Evolutionary conservation across 2,113 vertebrate species (phyloP), one percentile per base, ranked within the genome.

Genomic region (Hoplias malabaricus): DNA sequence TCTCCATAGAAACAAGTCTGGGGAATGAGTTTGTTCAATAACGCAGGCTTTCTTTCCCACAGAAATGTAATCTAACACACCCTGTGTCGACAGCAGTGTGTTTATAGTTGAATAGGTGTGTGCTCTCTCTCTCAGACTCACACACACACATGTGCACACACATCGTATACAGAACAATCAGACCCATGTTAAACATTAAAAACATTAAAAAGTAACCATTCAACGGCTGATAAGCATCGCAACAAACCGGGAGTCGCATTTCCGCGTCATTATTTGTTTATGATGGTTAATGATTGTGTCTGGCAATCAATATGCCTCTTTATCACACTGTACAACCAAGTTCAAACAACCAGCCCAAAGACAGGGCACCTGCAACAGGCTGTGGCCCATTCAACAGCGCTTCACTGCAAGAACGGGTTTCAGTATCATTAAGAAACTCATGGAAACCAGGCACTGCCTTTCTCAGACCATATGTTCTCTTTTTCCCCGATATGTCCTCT

Each of bases 241-340:
- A 50, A 74, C 65, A 16, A 70, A 87, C 82, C 63, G 54, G 19
- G 54, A 40, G n/a, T 73, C 74, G 56, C 50, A 48, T 84, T 77
- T 81, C 42, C 9, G 38, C 50, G 50, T 34, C 38, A 50, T 85
- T 85, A 73, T 87, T 88, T 86, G 78, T 80, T 57, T 54, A 76
- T 84, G 71, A 84, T 87, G 72, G 80, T 86, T 81, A 89, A 88
- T 77, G 76, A 84, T 79, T 82, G 67, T 61, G 14, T 84, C 69
- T 48, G 67, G 29, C 71, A 83, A 87, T 87, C 84, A 84, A 80
- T 83, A 83, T 34, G 54, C 75, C 78, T 77, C 81, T 59, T 75
- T 81, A 78, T 79, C 83, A 86, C 79, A 56, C 67, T 69, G 66
- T 43, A 62, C 73, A 77, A 77, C 73, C 50, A 73, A 80, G 62